phyloP scores from a whole-genome alignment of 2,888 invertebrate genomes.

The Phortica okadai region DNA sequence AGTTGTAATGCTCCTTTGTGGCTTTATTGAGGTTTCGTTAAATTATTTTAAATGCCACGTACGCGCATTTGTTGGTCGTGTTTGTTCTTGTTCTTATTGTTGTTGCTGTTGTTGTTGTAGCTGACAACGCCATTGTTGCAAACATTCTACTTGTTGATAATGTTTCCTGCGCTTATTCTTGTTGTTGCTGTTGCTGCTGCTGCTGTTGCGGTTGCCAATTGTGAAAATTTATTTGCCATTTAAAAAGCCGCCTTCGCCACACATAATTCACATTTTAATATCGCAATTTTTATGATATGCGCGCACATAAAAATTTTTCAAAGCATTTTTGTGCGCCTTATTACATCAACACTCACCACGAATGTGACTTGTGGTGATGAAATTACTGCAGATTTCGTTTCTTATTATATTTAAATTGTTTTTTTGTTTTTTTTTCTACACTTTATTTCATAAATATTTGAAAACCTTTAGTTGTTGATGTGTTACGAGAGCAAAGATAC shows the following conservation, averaged over 20 bases:
- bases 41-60: slow-evolving; percentile 22
- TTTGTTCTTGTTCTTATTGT: too few species aligned
- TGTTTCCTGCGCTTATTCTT: background rate
- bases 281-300: slow-evolving; percentile 3
- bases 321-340: background rate
- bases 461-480: background rate
- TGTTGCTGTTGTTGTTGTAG: background rate
- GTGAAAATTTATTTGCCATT: background rate
- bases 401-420: background rate
- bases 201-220: background rate
- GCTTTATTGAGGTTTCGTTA: slow-evolving; percentile 22
- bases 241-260: background rate
- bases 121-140: background rate
- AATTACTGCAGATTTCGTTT: background rate
- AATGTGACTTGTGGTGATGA: too few species aligned
- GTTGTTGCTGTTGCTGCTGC: background rate
- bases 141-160: slow-evolving; percentile 12
- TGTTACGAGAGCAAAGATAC: too few species aligned
- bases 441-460: background rate
- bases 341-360: too few species aligned
- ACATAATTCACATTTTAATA: slow-evolving; percentile 13
- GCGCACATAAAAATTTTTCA: background rate
- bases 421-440: background rate
- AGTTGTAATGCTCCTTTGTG: slow-evolving; percentile 18
- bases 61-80: background rate